phyloP scores from a whole-genome alignment of 1,140 invertebrate genomes.

The Euborellia annulipes region DNA sequence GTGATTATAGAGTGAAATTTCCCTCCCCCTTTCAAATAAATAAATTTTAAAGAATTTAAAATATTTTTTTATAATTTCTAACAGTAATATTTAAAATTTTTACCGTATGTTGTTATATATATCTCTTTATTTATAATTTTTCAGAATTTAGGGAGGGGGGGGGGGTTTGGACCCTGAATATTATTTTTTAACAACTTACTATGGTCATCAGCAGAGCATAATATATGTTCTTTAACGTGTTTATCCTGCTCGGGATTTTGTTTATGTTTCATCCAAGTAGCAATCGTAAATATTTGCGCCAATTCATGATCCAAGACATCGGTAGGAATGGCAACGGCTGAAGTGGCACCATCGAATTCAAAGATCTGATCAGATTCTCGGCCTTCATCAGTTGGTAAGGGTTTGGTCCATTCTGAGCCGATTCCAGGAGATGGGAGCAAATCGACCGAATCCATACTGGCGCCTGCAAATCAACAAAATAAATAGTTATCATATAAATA shows the following conservation, averaged over 20 bases:
- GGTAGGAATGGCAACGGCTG: slow-evolving; percentile 70
- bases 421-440: slow-evolving; percentile 71
- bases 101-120: no score
- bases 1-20: no score
- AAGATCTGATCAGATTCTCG: slow-evolving; percentile 81
- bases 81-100: no score
- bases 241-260: slow-evolving; percentile 54
- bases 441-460: slow-evolving; percentile 53
- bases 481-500: no score
- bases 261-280: slow-evolving; percentile 85
- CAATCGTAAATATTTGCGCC: slow-evolving; percentile 68
- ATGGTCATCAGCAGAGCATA: slow-evolving; percentile 92
- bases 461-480: no score
- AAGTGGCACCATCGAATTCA: slow-evolving; percentile 77
- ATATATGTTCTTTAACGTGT: slow-evolving; percentile 82
- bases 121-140: no score
- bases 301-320: slow-evolving; percentile 56
- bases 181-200: slow-evolving; percentile 43
- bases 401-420: slow-evolving; percentile 70
- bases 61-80: no score
- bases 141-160: no score
- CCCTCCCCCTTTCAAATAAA: no score
- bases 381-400: slow-evolving; percentile 77
- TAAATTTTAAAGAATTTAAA: no score
- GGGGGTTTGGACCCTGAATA: no score